Conservation (phyloP, 1,140 invertebrate genomes). For the Solenopsis invicta region DNA sequence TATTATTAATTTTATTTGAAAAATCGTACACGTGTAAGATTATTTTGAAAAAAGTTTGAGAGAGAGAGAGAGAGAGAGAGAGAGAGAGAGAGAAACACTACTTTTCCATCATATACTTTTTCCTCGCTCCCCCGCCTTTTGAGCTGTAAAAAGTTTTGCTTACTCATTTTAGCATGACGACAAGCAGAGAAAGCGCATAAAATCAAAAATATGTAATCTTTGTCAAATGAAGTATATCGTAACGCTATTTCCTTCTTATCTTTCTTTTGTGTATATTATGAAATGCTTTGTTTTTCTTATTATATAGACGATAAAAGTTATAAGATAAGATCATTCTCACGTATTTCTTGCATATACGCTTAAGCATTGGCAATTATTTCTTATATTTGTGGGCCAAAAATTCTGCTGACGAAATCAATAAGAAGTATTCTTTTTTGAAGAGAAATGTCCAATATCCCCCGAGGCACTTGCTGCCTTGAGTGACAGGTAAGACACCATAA, state of each 20-base stretch:
- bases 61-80: too few species aligned
- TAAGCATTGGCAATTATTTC: background rate
- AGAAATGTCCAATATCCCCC: constrained; percentile 22
- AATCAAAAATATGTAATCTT: background rate
- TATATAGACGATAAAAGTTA: background rate
- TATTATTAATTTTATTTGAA: background rate
- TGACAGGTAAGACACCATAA: constrained; percentile 9
- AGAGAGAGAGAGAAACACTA: background rate
- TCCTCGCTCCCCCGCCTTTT: background rate
- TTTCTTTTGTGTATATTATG: background rate
- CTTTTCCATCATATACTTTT: background rate
- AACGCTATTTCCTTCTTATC: background rate
- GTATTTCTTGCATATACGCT: background rate
- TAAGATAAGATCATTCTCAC: background rate
- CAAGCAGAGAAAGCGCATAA: constrained; percentile 20
- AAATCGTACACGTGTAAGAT: background rate
- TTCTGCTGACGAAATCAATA: background rate
- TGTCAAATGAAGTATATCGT: background rate
- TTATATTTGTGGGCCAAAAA: background rate
- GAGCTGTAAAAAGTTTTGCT: background rate
- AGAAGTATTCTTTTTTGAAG: background rate
- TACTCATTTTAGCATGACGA: background rate
- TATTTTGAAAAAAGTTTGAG: background rate
- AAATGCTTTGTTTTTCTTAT: background rate
- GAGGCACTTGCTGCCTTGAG: background rate